Percentiles rank a stretch among this genome's conserved stretches.
Conservation (phyloP, 1,140 invertebrate genomes). For the Phocides pigmalion region DNA sequence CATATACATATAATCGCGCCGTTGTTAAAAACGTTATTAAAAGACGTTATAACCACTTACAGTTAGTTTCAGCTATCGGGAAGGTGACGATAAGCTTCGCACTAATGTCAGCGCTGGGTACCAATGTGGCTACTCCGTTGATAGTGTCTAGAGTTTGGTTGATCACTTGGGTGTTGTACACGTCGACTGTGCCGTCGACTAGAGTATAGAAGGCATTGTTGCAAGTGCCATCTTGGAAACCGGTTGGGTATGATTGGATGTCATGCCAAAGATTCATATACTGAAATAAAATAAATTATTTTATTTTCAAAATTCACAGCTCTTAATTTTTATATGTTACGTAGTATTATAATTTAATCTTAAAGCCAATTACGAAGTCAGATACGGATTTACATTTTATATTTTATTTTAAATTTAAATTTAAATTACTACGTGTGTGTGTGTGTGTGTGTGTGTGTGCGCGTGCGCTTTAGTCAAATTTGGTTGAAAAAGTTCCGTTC, state of each 20-base stretch:
- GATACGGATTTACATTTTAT: no score
- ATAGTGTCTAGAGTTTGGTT: slow-evolving; percentile 45
- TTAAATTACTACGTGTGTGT: no score
- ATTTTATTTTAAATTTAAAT: no score
- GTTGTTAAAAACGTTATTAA: no score
- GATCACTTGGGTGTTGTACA: slow-evolving; percentile 54
- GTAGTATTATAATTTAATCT: no score
- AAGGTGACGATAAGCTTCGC: slow-evolving; percentile 56
- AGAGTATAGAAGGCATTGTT: slow-evolving; percentile 44
- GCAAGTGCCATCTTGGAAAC: slow-evolving; percentile 54
- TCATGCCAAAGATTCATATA: slow-evolving; percentile 63
- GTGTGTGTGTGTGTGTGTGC: no score
- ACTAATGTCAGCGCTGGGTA: slow-evolving; percentile 39
- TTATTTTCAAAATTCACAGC: no score
- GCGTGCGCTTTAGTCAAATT: no score
- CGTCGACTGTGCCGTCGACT: slow-evolving; percentile 38
- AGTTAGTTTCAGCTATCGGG: slow-evolving; percentile 40
- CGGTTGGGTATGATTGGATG: slow-evolving; percentile 47
- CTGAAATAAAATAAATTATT: slow-evolving; percentile 42
- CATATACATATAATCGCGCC: no score
- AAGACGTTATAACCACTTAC: slow-evolving; percentile 24
- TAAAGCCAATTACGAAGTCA: no score
- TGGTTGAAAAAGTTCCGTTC: no score
- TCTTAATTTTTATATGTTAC: no score
- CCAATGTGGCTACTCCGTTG: slow-evolving; percentile 44